These are phyloP conservation scores for Helicolenus hilgendorfi DNA, from an alignment of 2,797 vertebrate genomes.

Conservation along the genomic window DNA sequence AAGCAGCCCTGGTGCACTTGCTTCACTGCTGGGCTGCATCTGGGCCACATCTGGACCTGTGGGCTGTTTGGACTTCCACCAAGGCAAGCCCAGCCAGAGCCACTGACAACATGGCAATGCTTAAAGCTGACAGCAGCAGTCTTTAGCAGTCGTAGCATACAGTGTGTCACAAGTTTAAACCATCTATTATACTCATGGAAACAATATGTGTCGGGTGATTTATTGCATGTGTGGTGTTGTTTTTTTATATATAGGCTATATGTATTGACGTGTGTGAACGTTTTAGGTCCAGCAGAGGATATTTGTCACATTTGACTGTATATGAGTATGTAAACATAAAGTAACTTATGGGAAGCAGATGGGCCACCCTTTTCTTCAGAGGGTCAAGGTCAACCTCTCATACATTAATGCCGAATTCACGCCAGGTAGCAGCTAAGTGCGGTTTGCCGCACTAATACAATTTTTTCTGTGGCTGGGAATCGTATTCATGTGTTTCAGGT, in stretches of 20 bases:
- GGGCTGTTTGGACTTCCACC: constrained; percentile 73
- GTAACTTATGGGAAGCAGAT: neutral
- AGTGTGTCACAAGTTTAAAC: neutral
- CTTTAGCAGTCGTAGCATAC: neutral
- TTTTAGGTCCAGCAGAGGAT: neutral
- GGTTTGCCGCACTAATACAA: too few species aligned
- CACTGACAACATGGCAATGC: constrained; percentile 70
- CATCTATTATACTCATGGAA: constrained; percentile 1
- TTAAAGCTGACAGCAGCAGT: constrained; percentile 56
- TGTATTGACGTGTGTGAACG: neutral
- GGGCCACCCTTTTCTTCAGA: neutral
- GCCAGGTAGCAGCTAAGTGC: too few species aligned
- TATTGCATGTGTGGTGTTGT: neutral
- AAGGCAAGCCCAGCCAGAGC: constrained; percentile 63
- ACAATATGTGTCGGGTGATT: constrained; percentile 16
- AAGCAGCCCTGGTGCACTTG: constrained; percentile 63
- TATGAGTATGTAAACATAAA: neutral
- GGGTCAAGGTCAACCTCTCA: neutral
- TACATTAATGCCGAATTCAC: neutral
- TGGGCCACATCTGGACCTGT: constrained; percentile 82
- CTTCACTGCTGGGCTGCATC: constrained; percentile 66
- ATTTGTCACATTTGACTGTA: neutral
- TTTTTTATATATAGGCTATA: neutral
- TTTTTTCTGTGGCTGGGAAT: too few species aligned
- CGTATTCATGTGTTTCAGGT: too few species aligned